Percentiles rank a stretch among this genome's conserved stretches.
These are phyloP conservation scores for Prunella strophiata DNA, from an alignment of 2,797 vertebrate species.

Conservation along the genomic window DNA sequence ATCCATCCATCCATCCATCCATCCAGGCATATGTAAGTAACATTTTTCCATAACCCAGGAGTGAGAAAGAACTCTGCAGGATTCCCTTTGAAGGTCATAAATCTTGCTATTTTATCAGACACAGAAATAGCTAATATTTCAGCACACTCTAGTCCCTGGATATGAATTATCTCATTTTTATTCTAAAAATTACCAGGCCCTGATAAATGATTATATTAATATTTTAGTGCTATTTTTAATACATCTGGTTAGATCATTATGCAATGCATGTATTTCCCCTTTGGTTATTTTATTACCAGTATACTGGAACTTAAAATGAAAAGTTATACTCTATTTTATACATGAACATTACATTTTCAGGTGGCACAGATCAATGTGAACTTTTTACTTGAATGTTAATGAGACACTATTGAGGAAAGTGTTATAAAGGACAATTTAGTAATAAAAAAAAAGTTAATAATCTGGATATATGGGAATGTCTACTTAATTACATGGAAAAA, in stretches of 20 bases:
- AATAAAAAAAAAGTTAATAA: neutral
- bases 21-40: neutral
- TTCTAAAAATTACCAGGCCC: neutral
- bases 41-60: neutral
- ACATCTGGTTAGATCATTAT: neutral
- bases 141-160: neutral
- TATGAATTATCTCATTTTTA: neutral
- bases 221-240: constrained; percentile 35
- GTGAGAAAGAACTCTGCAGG: neutral
- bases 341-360: neutral
- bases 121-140: neutral
- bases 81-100: neutral
- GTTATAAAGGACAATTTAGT: neutral
- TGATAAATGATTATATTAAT: neutral
- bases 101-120: neutral
- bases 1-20: neutral
- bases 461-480: neutral
- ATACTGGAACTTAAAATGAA: constrained; percentile 3
- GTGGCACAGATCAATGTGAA: neutral
- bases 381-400: constrained; percentile 31
- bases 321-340: constrained; percentile 20
- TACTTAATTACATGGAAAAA: constrained; percentile 26
- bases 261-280: neutral
- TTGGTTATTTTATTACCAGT: constrained; percentile 27
- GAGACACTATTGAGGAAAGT: neutral